Conservation (phyloP, 2,797 vertebrate species). For the Rhincodon typus region DNA sequence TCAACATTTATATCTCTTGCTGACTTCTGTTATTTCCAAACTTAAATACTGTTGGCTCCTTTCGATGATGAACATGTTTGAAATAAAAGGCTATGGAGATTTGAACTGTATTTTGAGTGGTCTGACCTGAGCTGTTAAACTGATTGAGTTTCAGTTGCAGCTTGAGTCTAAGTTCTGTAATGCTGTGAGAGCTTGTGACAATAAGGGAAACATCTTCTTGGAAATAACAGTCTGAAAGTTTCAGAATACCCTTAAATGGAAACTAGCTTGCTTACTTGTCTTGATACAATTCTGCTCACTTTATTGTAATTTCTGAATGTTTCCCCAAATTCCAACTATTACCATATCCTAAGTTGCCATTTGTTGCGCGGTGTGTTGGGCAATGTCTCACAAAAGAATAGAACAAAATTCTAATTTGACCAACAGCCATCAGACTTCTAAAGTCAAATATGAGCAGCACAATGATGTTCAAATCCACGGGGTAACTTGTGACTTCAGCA, state of each 20-base stretch:
- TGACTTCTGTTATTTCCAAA: neutral
- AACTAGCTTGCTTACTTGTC: neutral
- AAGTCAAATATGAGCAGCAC: neutral
- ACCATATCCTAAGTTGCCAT: neutral
- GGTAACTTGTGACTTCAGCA: neutral
- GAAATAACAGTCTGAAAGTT: neutral
- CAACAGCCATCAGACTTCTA: too few relatives aligned
- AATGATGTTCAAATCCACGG: neutral
- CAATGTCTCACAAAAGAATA: neutral
- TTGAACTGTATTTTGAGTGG: neutral
- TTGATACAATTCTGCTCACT: neutral
- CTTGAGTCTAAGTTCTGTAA: neutral
- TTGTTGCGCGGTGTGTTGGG: neutral
- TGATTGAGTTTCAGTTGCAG: conserved; percentile 15
- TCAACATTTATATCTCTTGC: neutral
- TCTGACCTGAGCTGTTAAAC: neutral
- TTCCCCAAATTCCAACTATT: neutral
- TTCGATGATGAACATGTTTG: neutral
- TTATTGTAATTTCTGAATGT: neutral
- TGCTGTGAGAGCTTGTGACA: neutral
- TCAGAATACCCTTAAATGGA: neutral
- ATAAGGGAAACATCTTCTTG: neutral
- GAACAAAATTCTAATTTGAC: too few relatives aligned
- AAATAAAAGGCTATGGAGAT: neutral
- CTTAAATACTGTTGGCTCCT: neutral